phyloP scores from a whole-genome alignment of 2,888 invertebrate genomes.

The Arge pagana region DNA sequence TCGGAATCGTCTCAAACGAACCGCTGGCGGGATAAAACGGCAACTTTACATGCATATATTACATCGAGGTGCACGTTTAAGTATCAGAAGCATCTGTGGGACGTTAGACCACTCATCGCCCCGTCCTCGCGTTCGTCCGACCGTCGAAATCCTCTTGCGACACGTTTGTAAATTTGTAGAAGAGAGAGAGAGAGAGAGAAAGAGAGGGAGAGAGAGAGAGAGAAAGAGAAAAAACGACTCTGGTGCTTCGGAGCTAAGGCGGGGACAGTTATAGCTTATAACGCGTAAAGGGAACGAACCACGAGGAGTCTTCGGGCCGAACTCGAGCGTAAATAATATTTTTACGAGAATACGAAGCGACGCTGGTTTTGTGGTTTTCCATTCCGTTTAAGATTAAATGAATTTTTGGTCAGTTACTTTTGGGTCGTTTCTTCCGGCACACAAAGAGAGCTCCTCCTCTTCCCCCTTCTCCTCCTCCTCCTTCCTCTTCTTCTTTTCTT shows the following conservation, averaged over 20 bases:
- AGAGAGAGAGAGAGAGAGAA: too few species aligned
- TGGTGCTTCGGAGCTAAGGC: too few species aligned
- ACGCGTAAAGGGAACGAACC: too few species aligned
- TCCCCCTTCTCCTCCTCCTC: neutral
- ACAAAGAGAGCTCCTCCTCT: neutral
- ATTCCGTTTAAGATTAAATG: slow-evolving; percentile 36
- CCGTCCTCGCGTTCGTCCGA: slow-evolving; percentile 7
- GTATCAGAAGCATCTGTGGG: slow-evolving; percentile 17
- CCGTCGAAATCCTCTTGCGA: too few species aligned
- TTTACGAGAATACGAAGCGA: slow-evolving; percentile 37
- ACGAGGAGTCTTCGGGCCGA: too few species aligned
- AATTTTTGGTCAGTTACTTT: slow-evolving; percentile 39
- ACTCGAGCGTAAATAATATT: slow-evolving; percentile 38
- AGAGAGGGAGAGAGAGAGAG: too few species aligned
- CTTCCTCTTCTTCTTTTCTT: neutral
- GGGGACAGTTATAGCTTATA: too few species aligned
- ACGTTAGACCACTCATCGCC: slow-evolving; percentile 22
- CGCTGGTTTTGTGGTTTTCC: slow-evolving; percentile 34
- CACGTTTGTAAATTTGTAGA: too few species aligned
- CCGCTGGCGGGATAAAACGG: slow-evolving; percentile 29
- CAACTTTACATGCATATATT: neutral
- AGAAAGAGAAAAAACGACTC: too few species aligned
- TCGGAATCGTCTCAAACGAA: slow-evolving; percentile 37
- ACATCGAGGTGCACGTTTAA: neutral
- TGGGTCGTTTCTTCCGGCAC: too few species aligned